Evolutionary conservation across 2,888 invertebrate genomes (phyloP).

Genomic region (Drosophila aldrichi): DNA sequence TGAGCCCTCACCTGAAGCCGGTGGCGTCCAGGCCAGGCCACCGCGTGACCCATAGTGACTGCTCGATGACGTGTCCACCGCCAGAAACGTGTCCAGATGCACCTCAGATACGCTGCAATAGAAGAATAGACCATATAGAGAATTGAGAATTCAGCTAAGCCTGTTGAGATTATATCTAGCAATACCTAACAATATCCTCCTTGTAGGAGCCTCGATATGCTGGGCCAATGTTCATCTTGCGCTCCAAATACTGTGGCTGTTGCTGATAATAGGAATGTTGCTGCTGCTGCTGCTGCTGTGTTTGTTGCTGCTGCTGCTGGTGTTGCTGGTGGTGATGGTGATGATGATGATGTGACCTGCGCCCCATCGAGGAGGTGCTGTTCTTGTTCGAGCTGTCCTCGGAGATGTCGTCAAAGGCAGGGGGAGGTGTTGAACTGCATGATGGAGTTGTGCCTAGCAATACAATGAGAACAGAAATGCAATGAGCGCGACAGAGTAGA

Average conservation of each 20-base stretch:
- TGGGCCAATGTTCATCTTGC: slow-evolving; percentile 84
- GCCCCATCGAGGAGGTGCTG: slow-evolving; percentile 82
- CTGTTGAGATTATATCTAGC: neutral
- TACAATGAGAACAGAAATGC: slow-evolving; percentile 76
- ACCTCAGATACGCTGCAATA: slow-evolving; percentile 89
- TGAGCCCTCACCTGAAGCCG: slow-evolving; percentile 93
- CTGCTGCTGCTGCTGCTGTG: slow-evolving; percentile 17
- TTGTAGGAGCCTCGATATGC: slow-evolving; percentile 83
- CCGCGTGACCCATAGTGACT: slow-evolving; percentile 87
- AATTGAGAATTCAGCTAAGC: neutral
- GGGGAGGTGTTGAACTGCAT: slow-evolving; percentile 95
- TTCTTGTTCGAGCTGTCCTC: slow-evolving; percentile 85
- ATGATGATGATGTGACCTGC: slow-evolving; percentile 76
- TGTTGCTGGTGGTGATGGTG: slow-evolving; percentile 60
- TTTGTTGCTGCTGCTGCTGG: slow-evolving; percentile 9
- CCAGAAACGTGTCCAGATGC: slow-evolving; percentile 88
- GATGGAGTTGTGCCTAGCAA: slow-evolving; percentile 88
- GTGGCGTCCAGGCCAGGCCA: slow-evolving; percentile 90
- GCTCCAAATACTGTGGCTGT: slow-evolving; percentile 75
- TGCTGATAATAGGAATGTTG: slow-evolving; percentile 57
- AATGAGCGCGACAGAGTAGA: slow-evolving; percentile 46
- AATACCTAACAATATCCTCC: slow-evolving; percentile 84
- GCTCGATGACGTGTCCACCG: slow-evolving; percentile 85
- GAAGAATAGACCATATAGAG: neutral
- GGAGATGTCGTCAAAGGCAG: slow-evolving; percentile 94